Base-by-base conservation (phyloP, 2,113 vertebrate species). In the Ovis canadensis region DNA sequence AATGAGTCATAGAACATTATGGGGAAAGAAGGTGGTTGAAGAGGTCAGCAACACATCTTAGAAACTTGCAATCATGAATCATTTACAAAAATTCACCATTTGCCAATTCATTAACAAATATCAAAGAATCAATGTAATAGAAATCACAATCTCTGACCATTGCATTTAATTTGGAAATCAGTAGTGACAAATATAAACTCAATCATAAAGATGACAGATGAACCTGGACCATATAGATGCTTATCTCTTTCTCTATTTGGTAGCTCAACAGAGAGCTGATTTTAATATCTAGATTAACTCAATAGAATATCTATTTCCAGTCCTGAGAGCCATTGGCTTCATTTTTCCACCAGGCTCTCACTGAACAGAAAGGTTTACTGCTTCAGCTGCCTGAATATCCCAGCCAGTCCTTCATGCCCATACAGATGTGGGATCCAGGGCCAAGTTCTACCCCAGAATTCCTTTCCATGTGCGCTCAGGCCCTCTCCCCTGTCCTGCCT, bases 391-490 rank as follows among this genome's bases (percentile, higher is more conserved):
- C 14, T 21, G 13, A 12, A 6, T 12, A 8, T 13, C 19, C 21
- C 5, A 33, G 2, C 4, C 19, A 71, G 50, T 33, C 23, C 48
- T 60, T 25, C 31, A 16, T 3, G 2, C 40, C 9, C 25, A 14
- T 29, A 40, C 13, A 0, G 16, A 13, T 3, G 11, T 60, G 60
- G 31, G 21, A 43, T 62, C 27, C 5, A 52, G 45, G 19, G 19
- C 23, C 50, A 2, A 1, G 6, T 11, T 29, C 62, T 25, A 8
- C n/a, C 9, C 3, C 3, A 40, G 7, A 21, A 80, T 2, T 14
- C 6, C 40, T 15, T 19, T 25, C 16, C 15, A 0, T 15, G 13
- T 3, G 33, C 0, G 8, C 3, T 45, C 11, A 5, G 11, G 6
- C 14, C 33, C 13, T 31, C 7, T 27, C 23, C 13, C 11, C 5